Evolutionary conservation across 2,113 vertebrate species (phyloP), one percentile per base, ranked within the genome.

Genomic region (Hystrix brachyura): DNA sequence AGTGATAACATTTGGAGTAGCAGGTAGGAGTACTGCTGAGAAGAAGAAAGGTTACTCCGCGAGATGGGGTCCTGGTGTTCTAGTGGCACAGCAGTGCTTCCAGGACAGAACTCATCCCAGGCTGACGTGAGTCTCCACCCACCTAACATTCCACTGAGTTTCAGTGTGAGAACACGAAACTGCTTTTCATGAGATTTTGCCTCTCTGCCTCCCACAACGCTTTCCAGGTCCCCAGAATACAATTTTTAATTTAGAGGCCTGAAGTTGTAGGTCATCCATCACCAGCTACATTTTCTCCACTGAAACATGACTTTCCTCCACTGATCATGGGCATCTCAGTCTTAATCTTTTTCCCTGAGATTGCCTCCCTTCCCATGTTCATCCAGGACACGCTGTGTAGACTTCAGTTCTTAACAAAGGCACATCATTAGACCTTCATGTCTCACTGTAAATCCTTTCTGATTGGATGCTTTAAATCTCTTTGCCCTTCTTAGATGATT

Each of bases 71-170:
- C n/a, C 21, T 9, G 59, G 57, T 51, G 53, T 32, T 32, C 14
- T 1, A 8, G 62, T 27, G 51, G 29, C 62, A 90, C 2, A 85
- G n/a, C 55, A 74, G 43, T 62, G 89, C 25, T 89, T 38, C n/a
- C 8, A 7, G 10, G 32, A 27, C 38, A 84, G 38, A 59, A 55
- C 5, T 60, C 48, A 25, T 94, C 76, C 76, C 29, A 4, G 81
- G 29, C 69, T 92, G 64, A 89, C 62, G 60, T 60, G 76, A 34
- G 5, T n/a, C 53, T 19, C 55, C 90, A 59, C 96, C 97, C 92
- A 95, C 95, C 32, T 46, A 90, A 95, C n/a, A 86, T 96, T 96
- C 97, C 97, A 95, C 59, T 91, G 94, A 79, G 72, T 62, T 71
- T 93, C 78, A 34, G 0, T 23, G 19, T 91, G 69, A 95, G 81